These are phyloP conservation scores for Porites rus DNA, from an alignment of 92 coral and sea anemone genomes.

Conservation along the genomic window DNA sequence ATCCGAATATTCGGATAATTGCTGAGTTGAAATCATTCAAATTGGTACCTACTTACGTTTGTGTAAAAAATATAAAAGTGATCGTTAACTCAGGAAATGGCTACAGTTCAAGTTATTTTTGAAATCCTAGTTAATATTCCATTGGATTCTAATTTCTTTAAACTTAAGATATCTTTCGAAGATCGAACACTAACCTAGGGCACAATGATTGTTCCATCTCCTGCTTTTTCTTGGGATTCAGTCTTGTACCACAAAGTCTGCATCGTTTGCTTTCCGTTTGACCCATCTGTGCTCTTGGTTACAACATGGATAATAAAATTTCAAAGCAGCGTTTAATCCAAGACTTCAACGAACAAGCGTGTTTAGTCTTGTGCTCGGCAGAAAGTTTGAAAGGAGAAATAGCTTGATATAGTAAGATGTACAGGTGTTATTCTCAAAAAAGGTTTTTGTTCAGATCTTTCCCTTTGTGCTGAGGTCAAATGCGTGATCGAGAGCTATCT, in stretches of 20 bases:
- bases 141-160: neutral
- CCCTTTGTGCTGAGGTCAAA: neutral
- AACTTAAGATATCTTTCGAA: neutral
- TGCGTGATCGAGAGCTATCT: neutral
- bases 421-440: neutral
- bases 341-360: neutral
- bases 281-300: constrained; percentile 58
- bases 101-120: no score
- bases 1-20: no score
- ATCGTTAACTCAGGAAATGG: no score
- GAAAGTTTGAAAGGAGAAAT: neutral
- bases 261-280: constrained; percentile 79
- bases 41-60: neutral
- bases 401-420: neutral
- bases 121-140: neutral
- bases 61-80: no score
- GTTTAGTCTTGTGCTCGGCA: neutral
- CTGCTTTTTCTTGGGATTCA: constrained; percentile 83
- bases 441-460: neutral
- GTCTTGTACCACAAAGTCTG: constrained; percentile 77
- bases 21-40: no score
- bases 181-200: constrained; percentile 60
- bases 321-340: neutral
- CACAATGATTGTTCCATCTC: constrained; percentile 81
- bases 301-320: neutral